Evolutionary conservation across 2,888 invertebrate species (phyloP).

Genomic region (Microctonus aethiopoides): DNA sequence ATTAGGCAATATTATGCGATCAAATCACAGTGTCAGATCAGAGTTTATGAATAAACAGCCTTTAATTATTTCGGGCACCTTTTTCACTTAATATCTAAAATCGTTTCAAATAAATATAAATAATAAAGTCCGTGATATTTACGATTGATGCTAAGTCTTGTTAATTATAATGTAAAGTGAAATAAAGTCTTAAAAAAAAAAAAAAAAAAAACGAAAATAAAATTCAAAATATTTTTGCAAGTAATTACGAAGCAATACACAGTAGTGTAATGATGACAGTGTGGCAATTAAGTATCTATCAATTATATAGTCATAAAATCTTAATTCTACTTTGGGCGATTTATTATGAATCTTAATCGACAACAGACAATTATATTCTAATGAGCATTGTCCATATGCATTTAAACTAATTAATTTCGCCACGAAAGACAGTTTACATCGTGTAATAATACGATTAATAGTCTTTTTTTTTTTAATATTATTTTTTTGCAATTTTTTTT

Average conservation of each 20-base stretch:
- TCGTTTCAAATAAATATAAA: constrained; percentile 60
- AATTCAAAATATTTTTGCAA: constrained; percentile 59
- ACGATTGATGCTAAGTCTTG: constrained; percentile 30
- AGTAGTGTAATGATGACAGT: constrained; percentile 51
- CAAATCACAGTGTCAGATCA: constrained; percentile 60
- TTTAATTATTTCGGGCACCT: constrained; percentile 61
- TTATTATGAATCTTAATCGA: constrained; percentile 18
- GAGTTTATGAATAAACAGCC: constrained; percentile 55
- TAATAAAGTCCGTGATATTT: constrained; percentile 40
- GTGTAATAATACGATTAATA: not conserved
- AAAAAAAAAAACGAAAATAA: constrained; percentile 48
- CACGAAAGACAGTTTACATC: constrained; percentile 10
- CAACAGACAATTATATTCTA: not conserved
- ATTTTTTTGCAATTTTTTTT: not conserved
- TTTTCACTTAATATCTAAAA: constrained; percentile 35
- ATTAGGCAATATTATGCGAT: constrained; percentile 56
- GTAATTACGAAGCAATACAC: constrained; percentile 63
- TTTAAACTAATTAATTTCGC: not conserved
- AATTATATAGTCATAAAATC: constrained; percentile 9
- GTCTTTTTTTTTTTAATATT: not conserved
- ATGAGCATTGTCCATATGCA: not conserved
- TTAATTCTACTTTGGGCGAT: constrained; percentile 30
- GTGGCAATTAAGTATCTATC: constrained; percentile 41
- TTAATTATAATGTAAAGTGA: constrained; percentile 33
- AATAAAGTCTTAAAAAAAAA: constrained; percentile 42